A percentile compares a stretch with the other conserved stretches of the same genome.
Evolutionary conservation across 2,113 vertebrate species (phyloP).

Genomic region (Pelecanoides urinatrix): DNA sequence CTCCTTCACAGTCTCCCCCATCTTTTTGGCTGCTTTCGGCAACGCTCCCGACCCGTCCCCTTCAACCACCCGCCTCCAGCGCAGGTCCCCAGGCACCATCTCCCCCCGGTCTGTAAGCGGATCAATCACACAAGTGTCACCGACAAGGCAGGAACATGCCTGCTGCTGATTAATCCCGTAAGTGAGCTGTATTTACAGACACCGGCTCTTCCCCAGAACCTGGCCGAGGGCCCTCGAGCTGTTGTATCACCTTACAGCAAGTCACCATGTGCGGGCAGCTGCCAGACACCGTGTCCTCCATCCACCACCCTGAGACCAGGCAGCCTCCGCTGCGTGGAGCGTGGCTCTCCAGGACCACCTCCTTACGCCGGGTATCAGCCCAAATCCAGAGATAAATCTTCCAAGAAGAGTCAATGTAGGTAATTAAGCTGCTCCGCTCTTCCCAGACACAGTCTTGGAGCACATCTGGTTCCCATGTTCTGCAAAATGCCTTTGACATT

Average conservation of each 20-base stretch:
- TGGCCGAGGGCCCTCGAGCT: not conserved
- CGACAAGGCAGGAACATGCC: not conserved
- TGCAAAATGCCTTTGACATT: conserved; percentile 24
- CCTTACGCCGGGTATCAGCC: not conserved
- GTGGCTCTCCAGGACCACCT: not conserved
- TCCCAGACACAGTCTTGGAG: not conserved
- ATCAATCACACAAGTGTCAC: not conserved
- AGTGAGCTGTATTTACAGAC: conserved; percentile 22
- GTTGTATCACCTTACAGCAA: not conserved
- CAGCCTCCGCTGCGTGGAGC: not conserved
- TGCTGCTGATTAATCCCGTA: not conserved
- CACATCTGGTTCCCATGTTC: not conserved
- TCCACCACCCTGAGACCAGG: not conserved
- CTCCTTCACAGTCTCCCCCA: not conserved
- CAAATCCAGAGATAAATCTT: not conserved
- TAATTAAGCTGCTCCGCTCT: not conserved
- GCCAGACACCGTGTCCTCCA: not conserved
- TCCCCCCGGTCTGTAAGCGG: not conserved
- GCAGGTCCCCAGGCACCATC: not conserved
- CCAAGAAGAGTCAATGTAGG: not conserved
- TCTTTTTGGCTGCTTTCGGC: not conserved
- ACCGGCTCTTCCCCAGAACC: not conserved
- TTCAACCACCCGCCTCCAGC: not conserved
- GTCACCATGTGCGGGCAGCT: not conserved
- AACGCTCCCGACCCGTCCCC: rapidly evolving